These are phyloP conservation scores for Sorex maritimensis DNA, from an alignment of 2,797 vertebrate species.

Conservation along the genomic window DNA sequence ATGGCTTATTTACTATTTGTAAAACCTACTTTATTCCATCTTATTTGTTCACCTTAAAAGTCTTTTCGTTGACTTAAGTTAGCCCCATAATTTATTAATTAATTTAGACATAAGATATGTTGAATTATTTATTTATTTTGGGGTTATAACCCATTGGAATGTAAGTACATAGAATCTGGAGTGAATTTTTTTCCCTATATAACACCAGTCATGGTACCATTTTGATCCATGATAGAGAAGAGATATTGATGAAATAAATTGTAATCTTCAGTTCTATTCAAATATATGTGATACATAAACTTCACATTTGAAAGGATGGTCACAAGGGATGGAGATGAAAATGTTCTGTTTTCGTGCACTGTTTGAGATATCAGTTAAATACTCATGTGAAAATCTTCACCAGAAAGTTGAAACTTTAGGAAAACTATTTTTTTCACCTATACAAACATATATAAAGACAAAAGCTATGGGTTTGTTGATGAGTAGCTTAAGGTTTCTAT, in stretches of 20 bases:
- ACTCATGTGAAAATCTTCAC: not conserved
- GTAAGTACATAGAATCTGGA: not conserved
- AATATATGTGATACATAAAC: not conserved
- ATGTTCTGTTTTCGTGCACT: not conserved
- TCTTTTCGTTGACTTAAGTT: slow-evolving; percentile 35
- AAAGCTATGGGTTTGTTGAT: not conserved
- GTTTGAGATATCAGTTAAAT: slow-evolving; percentile 1
- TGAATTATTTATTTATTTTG: not conserved
- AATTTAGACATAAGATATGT: slow-evolving; percentile 1
- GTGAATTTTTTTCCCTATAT: not conserved
- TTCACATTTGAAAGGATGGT: not conserved
- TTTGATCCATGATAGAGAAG: not conserved
- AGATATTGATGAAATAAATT: slow-evolving; percentile 27
- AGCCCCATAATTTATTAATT: slow-evolving; percentile 12
- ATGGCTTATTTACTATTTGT: slow-evolving; percentile 57
- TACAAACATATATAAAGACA: not conserved
- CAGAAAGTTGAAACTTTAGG: slow-evolving; percentile 27
- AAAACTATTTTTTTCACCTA: not conserved
- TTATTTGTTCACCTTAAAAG: not conserved
- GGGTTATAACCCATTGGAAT: not conserved
- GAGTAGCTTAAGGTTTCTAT: not conserved
- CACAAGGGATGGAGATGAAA: not conserved
- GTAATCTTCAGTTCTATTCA: not conserved
- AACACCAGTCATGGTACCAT: not conserved
- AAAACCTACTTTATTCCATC: slow-evolving; percentile 34